phyloP scores from a whole-genome alignment of 2,797 vertebrate genomes.

The Myiotriccus ornatus region DNA sequence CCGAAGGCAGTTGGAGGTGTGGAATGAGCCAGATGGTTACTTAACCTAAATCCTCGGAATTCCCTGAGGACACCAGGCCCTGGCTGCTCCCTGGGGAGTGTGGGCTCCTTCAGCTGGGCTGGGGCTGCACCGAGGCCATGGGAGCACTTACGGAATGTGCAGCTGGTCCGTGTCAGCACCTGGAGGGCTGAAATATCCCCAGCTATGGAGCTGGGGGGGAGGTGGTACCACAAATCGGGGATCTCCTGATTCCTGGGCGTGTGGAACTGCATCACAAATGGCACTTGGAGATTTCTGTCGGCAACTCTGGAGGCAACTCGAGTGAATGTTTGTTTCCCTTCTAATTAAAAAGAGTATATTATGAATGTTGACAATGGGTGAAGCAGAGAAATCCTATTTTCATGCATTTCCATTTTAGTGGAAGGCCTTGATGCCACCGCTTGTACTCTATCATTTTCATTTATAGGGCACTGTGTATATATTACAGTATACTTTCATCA shows the following conservation, averaged over 20 bases:
- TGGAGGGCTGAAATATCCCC: rapidly evolving
- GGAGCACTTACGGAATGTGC: rapidly evolving
- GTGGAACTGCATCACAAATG: not conserved
- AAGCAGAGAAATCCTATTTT: not conserved
- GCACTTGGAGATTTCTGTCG: not conserved
- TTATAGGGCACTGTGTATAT: not conserved
- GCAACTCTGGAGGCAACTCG: not conserved
- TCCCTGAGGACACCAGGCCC: not conserved
- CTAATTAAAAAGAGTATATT: not conserved
- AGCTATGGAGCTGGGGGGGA: not conserved
- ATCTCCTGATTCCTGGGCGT: not conserved
- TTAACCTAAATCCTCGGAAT: not conserved
- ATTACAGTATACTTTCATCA: not conserved
- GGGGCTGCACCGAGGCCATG: not conserved
- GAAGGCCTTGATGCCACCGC: not conserved
- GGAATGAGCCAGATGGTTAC: not conserved
- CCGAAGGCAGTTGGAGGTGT: not conserved
- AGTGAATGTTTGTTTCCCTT: not conserved
- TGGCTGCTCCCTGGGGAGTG: not conserved
- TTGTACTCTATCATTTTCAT: not conserved
- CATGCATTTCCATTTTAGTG: not conserved
- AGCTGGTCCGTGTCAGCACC: not conserved
- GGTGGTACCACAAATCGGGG: not conserved
- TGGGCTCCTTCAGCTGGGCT: not conserved
- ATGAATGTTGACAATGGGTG: not conserved